Percentiles rank a stretch among this genome's conserved stretches.
phyloP scores from a whole-genome alignment of 2,888 invertebrate species.

The Trisateles emortualis region DNA sequence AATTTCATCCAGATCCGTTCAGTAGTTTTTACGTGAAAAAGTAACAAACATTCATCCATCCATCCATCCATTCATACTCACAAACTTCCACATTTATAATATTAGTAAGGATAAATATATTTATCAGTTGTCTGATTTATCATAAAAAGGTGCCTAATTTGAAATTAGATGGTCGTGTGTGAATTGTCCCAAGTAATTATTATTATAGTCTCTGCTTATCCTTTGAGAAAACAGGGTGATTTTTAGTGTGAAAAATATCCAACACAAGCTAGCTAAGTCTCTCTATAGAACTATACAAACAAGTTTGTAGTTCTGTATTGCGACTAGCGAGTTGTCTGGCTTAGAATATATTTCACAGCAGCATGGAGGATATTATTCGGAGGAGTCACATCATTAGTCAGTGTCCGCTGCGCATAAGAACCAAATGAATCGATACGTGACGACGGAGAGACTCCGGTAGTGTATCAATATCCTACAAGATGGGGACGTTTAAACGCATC shows the following conservation, averaged over 20 bases:
- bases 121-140: no score
- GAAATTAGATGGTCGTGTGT: no score
- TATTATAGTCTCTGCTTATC: background rate
- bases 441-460: slow-evolving; percentile 32
- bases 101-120: no score
- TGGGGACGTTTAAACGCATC: slow-evolving; percentile 15
- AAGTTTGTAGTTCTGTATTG: slow-evolving; percentile 1
- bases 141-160: no score
- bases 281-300: background rate
- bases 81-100: no score
- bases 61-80: no score
- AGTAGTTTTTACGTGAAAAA: no score
- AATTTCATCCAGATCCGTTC: no score
- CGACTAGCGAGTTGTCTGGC: slow-evolving; percentile 28
- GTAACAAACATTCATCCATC: no score
- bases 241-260: background rate
- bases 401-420: slow-evolving; percentile 44
- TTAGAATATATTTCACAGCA: slow-evolving; percentile 29
- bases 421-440: slow-evolving; percentile 51
- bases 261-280: background rate
- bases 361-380: slow-evolving; percentile 41
- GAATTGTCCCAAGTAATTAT: background rate
- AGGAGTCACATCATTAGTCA: slow-evolving; percentile 47
- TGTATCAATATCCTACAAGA: slow-evolving; percentile 35
- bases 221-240: background rate